Conservation (phyloP, 2,113 vertebrate genomes). For the Catharus bicknelli region DNA sequence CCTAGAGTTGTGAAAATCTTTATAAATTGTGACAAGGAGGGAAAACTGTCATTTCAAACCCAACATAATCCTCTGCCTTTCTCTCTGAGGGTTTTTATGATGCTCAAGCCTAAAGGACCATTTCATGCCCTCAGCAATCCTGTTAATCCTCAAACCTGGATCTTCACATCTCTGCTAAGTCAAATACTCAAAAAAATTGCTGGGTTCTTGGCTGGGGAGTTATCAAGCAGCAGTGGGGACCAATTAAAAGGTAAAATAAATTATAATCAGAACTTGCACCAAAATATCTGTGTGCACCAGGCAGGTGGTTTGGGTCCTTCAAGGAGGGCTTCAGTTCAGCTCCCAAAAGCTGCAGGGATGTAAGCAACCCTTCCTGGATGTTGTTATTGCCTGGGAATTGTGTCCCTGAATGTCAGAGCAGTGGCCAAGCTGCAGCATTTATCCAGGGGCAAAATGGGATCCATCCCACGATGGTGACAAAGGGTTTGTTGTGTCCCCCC, state of each 20-base stretch:
- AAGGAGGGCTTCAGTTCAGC: neutral
- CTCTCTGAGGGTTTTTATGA: neutral
- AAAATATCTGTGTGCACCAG: accelerated
- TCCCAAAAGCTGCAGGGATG: neutral
- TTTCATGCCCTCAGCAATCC: neutral
- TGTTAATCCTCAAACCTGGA: neutral
- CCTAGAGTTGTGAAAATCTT: neutral
- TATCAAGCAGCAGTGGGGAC: neutral
- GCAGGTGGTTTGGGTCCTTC: neutral
- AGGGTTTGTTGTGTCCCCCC: neutral
- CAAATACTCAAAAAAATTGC: neutral
- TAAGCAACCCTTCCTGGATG: neutral
- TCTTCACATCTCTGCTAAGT: neutral
- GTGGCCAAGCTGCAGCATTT: neutral
- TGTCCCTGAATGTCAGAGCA: neutral
- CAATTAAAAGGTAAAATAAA: neutral
- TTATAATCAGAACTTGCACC: accelerated
- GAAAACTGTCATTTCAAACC: neutral
- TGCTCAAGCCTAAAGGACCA: neutral
- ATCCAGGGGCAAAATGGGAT: accelerated
- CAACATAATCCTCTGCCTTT: neutral
- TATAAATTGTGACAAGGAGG: neutral
- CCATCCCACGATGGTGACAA: accelerated
- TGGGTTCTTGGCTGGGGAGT: neutral
- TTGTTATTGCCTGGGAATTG: neutral